Evolutionary conservation across 2,797 vertebrate species (phyloP).

Genomic region (Sparus aurata): DNA sequence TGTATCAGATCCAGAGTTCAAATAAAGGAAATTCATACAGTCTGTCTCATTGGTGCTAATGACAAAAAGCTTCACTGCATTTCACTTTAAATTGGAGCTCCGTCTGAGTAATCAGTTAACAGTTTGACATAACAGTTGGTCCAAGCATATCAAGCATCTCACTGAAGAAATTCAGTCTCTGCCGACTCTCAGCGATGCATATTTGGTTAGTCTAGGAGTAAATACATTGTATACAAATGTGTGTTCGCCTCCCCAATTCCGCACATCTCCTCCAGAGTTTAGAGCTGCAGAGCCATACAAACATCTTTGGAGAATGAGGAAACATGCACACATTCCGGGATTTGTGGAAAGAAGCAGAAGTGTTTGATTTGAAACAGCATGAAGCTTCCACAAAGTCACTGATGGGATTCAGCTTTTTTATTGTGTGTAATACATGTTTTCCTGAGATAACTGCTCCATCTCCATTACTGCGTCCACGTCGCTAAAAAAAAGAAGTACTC

Average conservation of each 20-base stretch:
- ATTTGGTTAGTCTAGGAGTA: background rate
- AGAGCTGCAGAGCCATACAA: background rate
- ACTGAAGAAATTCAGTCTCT: background rate
- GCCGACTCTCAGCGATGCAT: background rate
- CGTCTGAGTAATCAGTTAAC: background rate
- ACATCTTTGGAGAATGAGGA: background rate
- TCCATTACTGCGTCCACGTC: background rate
- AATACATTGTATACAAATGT: background rate
- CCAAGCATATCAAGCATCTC: background rate
- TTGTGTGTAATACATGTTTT: background rate
- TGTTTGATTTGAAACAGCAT: background rate
- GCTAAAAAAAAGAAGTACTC: background rate
- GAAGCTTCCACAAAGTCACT: background rate
- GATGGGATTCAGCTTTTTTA: background rate
- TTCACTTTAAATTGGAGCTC: background rate
- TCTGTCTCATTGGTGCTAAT: background rate
- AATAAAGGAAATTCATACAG: background rate
- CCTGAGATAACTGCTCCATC: background rate
- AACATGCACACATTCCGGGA: background rate
- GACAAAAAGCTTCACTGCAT: background rate
- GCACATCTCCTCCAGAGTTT: background rate
- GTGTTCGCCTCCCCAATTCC: background rate
- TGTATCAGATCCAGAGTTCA: background rate
- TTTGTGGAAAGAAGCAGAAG: background rate
- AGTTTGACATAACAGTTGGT: background rate